phyloP scores from a whole-genome alignment of 2,797 vertebrate genomes.

The Miichthys miiuy region DNA sequence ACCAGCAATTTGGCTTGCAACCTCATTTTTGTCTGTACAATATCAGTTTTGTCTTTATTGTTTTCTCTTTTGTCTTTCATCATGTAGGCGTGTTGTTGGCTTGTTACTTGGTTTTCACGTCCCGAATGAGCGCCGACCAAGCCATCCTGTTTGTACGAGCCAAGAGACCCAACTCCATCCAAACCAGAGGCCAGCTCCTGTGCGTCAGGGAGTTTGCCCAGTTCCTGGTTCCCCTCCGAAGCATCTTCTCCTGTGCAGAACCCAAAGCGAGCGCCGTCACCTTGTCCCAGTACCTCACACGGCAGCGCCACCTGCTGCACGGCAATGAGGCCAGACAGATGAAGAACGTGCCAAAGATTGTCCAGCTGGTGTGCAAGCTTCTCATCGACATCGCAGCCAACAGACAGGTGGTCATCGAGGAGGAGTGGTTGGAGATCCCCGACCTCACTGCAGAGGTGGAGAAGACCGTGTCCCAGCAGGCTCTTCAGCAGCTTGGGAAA shows the following conservation, averaged over 20 bases:
- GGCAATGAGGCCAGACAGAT: slow-evolving; percentile 96
- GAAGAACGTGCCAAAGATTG: slow-evolving; percentile 94
- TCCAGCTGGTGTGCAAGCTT: slow-evolving; percentile 91
- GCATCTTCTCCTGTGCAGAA: slow-evolving; percentile 91
- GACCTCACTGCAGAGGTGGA: slow-evolving; percentile 94
- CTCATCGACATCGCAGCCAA: slow-evolving; percentile 92
- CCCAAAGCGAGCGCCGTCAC: slow-evolving; percentile 90
- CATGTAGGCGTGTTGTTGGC: slow-evolving; percentile 94
- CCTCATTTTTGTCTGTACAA: neutral
- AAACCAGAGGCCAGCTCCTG: slow-evolving; percentile 94
- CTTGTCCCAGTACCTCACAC: slow-evolving; percentile 92
- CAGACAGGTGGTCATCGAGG: slow-evolving; percentile 85
- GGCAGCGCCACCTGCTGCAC: slow-evolving; percentile 96
- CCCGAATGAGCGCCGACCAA: slow-evolving; percentile 96
- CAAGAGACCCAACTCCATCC: slow-evolving; percentile 96
- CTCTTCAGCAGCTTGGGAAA: slow-evolving; percentile 86
- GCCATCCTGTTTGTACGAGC: slow-evolving; percentile 95
- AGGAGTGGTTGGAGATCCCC: slow-evolving; percentile 85
- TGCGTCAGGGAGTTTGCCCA: slow-evolving; percentile 96
- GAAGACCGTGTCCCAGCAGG: slow-evolving; percentile 92
- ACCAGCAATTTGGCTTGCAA: neutral
- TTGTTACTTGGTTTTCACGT: slow-evolving; percentile 96
- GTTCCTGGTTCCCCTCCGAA: slow-evolving; percentile 93
- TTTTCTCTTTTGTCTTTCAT: neutral
- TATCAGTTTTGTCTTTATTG: neutral